These are phyloP conservation scores for Drosophila lacertosa DNA, from an alignment of 1,140 invertebrate genomes.

Conservation along the genomic window DNA sequence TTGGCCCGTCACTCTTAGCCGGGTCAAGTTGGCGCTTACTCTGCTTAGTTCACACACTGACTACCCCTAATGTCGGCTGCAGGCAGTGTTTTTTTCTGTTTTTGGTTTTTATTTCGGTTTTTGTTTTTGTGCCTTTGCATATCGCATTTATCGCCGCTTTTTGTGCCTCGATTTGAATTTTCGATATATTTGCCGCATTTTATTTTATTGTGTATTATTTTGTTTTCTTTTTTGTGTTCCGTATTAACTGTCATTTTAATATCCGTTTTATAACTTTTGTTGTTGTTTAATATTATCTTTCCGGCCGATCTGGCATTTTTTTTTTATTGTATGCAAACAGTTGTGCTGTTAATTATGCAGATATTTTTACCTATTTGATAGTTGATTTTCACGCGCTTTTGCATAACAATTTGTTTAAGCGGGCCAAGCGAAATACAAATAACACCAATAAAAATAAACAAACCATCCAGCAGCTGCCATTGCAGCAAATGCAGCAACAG, in stretches of 20 bases:
- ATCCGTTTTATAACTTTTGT: conserved; percentile 9
- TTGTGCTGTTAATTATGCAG: conserved; percentile 73
- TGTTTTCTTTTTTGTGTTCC: conserved; percentile 6
- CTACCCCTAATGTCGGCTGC: conserved; percentile 19
- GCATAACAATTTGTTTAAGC: conserved; percentile 71
- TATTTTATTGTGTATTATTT: not conserved
- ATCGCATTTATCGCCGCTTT: conserved; percentile 23
- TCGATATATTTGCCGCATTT: conserved; percentile 14
- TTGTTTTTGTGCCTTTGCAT: conserved; percentile 15
- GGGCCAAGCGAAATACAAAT: conserved; percentile 26
- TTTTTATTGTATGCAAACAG: conserved; percentile 60
- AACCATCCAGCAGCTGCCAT: not conserved
- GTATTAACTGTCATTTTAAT: conserved; percentile 15
- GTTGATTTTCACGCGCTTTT: conserved; percentile 77
- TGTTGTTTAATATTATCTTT: conserved; percentile 14
- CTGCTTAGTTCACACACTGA: not conserved
- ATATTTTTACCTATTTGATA: conserved; percentile 61
- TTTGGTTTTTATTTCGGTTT: not conserved
- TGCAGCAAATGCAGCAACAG: conserved; percentile 3
- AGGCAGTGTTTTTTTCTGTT: conserved; percentile 1
- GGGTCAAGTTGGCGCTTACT: too few species aligned
- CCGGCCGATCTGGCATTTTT: conserved; percentile 7
- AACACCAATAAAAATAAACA: conserved; percentile 10
- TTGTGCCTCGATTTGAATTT: conserved; percentile 21
- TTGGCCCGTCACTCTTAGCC: not conserved